These are phyloP conservation scores for Marmota monax DNA, from an alignment of 2,113 vertebrate genomes.

Conservation along the genomic window DNA sequence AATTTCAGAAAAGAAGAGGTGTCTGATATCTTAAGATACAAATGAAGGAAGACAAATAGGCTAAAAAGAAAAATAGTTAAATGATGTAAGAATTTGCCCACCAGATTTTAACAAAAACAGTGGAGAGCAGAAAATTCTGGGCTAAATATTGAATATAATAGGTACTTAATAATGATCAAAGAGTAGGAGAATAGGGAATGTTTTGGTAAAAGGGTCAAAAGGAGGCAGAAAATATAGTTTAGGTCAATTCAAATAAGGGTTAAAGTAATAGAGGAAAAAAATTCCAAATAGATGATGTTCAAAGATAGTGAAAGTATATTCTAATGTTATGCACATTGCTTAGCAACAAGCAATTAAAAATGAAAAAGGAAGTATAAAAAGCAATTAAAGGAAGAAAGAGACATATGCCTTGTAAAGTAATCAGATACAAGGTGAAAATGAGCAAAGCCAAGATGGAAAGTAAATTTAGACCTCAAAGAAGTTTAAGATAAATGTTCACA, in stretches of 20 bases:
- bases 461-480: slow-evolving; percentile 73
- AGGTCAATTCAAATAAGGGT: slow-evolving; percentile 58
- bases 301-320: slow-evolving; percentile 77
- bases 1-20: neutral
- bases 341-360: slow-evolving; percentile 83
- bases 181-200: neutral
- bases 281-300: slow-evolving; percentile 65
- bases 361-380: slow-evolving; percentile 82
- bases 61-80: neutral
- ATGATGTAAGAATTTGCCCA: neutral
- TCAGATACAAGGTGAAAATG: slow-evolving; percentile 66
- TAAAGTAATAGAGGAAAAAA: slow-evolving; percentile 69
- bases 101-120: slow-evolving; percentile 42
- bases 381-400: slow-evolving; percentile 84
- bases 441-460: slow-evolving; percentile 66
- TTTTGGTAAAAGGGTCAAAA: slow-evolving; percentile 26
- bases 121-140: neutral
- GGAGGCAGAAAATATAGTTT: slow-evolving; percentile 49
- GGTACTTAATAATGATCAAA: slow-evolving; percentile 49
- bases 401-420: slow-evolving; percentile 73
- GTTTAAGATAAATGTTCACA: slow-evolving; percentile 64
- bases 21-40: slow-evolving; percentile 41
- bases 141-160: neutral
- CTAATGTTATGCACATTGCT: slow-evolving; percentile 84
- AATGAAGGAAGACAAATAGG: slow-evolving; percentile 62